Base-by-base conservation (phyloP, 2,113 vertebrate genomes). In the Hiodon tergisus region DNA sequence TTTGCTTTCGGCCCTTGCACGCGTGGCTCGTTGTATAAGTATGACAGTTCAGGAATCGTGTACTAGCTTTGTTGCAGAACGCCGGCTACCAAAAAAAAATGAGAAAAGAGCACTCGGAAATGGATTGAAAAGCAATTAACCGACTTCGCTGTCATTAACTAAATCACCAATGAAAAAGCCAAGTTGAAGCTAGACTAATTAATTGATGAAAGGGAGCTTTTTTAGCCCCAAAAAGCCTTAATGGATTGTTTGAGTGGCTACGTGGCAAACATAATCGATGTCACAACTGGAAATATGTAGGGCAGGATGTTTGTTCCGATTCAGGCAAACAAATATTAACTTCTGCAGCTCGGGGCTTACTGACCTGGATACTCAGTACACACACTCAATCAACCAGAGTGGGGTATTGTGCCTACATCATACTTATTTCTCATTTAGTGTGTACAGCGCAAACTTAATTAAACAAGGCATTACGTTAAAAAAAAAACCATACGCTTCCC, bases 221-320 rank as follows among this genome's bases (percentile, higher is more conserved):
- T 78, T 78, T 60, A 50, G 55, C 71, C 73, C 48, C 68, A 67
- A 77, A 83, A 71, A 53, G 59, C 60, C 14, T 50, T 14, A 14
- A 79, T 74, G 51, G 76, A 82, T 75, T 70, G 46, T 77, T 31
- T 79, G 69, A 78, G 78, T 69, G 67, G 47, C 53, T 72, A 46
- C 51, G 67, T 31, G 10, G 13, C 67, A 51, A 52, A 66, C 31
- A n/a, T 11, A 60, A 76, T 84, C 83, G 67, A 79, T 84, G 72
- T 31, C 31, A 46, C 62, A 72, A 53, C 51, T 31, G 51, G 5
- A 63, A 73, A 76, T 71, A 71, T 78, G 62, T 78, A 68, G 73
- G 72, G 71, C 73, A 75, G 14, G 75, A 4, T 51, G 69, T 60
- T 74, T 71, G 74, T 48, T 76, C 69, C 80, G 55, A 5, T 67